Evolutionary conservation across 2,888 invertebrate genomes (phyloP), one percentile per base, ranked within the genome.

Genomic region (Odontothrips loti): DNA sequence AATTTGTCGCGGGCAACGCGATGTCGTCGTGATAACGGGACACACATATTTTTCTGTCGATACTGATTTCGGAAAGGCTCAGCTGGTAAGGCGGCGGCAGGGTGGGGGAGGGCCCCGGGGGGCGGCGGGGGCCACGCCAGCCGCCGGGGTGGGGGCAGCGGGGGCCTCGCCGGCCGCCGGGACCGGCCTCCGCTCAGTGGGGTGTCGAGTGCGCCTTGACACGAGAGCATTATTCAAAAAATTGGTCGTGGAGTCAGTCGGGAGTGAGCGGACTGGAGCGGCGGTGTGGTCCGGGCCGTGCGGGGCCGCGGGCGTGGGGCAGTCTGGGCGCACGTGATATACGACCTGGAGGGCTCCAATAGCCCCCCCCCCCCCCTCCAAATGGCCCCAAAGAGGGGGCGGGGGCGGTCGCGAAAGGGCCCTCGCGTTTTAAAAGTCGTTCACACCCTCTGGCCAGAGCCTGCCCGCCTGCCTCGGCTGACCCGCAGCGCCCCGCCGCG

Each of bases 151-250:
- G 15, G 51, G 15, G 10, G 15, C 51, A 2, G 51, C 3, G 51
- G 51, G 51, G 10, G 10, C 48, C 48, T 48, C 10, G 48, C 2
- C 23, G 68, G 68, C 8, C 68, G 68, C 23, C 23, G 68, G 20
- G n/a, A n/a, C 63, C 23, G 9, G 68, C n/a, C 27, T 4, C 68
- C 9, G 68, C 23, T 0, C 68, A 9, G 27, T 27, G 68, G 68
- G 68, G 68, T 75, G 68, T 75, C 68, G 68, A 75, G 68, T 75
- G 68, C 68, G 68, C 68, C 68, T 75, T 75, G 68, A 75, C 68
- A 75, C 68, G 68, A 75, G 27, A 27, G 68, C 68, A 75, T 75
- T 75, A 75, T 75, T 75, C 68, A 75, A 75, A 75, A 75, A 75
- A 75, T 75, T 75, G 68, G 68, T 75, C 68, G 68, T 27, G 23